These are phyloP conservation scores for Physocephala rufipes DNA, from an alignment of 2,888 invertebrate genomes.

Conservation along the genomic window DNA sequence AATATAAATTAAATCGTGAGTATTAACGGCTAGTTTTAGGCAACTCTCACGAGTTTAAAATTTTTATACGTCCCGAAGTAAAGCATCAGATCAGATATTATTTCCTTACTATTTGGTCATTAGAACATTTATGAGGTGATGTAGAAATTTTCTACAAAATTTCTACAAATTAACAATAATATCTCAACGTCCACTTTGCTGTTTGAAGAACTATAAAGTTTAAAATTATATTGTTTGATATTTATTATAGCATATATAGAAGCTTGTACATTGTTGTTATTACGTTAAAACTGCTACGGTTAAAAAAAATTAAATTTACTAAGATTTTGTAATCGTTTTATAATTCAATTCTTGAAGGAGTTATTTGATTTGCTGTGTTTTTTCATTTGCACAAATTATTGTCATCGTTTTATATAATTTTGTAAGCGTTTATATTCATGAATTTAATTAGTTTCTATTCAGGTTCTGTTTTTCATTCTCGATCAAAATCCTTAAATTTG, in stretches of 20 bases:
- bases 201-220: background rate
- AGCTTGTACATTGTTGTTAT: background rate
- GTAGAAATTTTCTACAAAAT: constrained; percentile 18
- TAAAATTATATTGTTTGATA: background rate
- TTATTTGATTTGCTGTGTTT: too few relatives aligned
- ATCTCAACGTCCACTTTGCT: constrained; percentile 18
- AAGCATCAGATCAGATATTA: constrained; percentile 8
- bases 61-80: background rate
- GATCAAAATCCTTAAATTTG: too few relatives aligned
- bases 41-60: background rate
- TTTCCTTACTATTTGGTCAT: constrained; percentile 7
- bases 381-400: too few relatives aligned
- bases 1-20: background rate
- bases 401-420: too few relatives aligned
- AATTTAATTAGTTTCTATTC: too few relatives aligned
- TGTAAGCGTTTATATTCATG: too few relatives aligned
- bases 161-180: background rate
- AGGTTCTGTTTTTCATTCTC: too few relatives aligned
- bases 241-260: background rate
- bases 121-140: constrained; percentile 16
- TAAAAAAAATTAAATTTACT: too few relatives aligned
- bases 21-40: background rate
- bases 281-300: background rate
- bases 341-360: too few relatives aligned
- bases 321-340: too few relatives aligned